Evolutionary conservation across 2,113 vertebrate genomes (phyloP).

Genomic region (Lucifuga dentata): DNA sequence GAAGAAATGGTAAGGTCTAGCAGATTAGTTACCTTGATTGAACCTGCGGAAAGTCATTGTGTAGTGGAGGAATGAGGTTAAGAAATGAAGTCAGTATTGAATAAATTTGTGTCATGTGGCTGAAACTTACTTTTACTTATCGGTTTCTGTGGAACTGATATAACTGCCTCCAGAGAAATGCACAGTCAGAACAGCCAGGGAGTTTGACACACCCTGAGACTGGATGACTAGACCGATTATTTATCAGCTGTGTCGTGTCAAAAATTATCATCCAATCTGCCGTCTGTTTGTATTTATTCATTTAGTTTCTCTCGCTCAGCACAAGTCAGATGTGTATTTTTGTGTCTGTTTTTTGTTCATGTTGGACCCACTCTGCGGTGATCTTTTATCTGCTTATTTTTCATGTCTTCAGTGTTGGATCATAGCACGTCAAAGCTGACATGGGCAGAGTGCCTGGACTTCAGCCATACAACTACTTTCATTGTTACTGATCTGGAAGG

Average conservation of each 20-base stretch:
- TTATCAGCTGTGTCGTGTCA: neutral
- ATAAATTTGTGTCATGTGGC: no score
- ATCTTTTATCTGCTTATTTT: neutral
- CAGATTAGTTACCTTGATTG: no score
- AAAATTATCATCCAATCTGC: neutral
- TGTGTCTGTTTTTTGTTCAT: neutral
- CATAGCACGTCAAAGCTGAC: conserved; percentile 76
- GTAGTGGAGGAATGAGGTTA: neutral
- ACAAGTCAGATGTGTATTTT: no score
- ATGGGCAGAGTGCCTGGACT: conserved; percentile 82
- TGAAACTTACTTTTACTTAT: no score
- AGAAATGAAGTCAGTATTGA: conserved; percentile 1
- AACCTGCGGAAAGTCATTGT: neutral
- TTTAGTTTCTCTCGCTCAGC: no score
- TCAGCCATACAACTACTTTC: conserved; percentile 75
- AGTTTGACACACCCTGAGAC: no score
- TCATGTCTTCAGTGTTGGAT: conserved; percentile 55
- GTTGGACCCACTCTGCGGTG: no score
- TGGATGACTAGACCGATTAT: neutral
- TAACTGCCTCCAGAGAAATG: neutral
- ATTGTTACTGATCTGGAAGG: conserved; percentile 71
- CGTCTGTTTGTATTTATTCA: conserved; percentile 1
- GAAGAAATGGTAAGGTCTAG: no score
- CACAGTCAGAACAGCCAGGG: conserved; percentile 14
- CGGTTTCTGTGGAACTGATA: conserved; percentile 13